Evolutionary conservation across 2,888 invertebrate genomes (phyloP), one percentile per base, ranked within the genome.

Genomic region (Euphydryas editha): DNA sequence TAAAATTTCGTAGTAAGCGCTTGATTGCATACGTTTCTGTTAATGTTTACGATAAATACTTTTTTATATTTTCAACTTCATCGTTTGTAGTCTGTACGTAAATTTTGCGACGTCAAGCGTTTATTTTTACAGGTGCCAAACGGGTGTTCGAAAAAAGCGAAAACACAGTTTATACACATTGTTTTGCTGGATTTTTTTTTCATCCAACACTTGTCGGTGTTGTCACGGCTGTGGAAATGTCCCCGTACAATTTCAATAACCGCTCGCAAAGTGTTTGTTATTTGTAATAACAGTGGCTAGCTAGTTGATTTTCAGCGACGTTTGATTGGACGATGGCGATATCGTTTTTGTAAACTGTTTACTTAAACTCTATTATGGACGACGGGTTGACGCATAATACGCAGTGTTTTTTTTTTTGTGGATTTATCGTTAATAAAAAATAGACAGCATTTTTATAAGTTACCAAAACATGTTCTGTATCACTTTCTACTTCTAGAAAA

Each of bases 191-290:
- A 55, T 67, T 69, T 63, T 67, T 57, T 62, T 55, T 54, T 30
- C 30, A 39, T 11, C 56, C 62, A 51, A 56, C 47, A 59, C 59
- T 59, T 65, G 55, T 59, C 62, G 37, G 18, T 24, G 58, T 61
- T 63, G 66, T 67, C 67, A 59, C 47, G 58, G 59, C 46, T 57
- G 15, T 37, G 51, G 51, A 51, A 51, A 51, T 24, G 24, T 51
- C 59, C 61, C 61, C 42, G 60, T 64, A 61, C 57, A 54, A 58
- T 62, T 69, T 69, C 61, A 69, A 67, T 62, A 59, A 56, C 39
- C 54, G 20, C 39, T 55, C n/a, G 51, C 51, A 51, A 51, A 51
- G 51, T 51, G 51, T 51, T 51, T 51, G 51, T 51, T 59, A 57
- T 63, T 58, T 63, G 57, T 18, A 42, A 51, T 57, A 58, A 63